These are phyloP conservation scores for Epinotia ramella DNA, from an alignment of 2,888 invertebrate species.

Conservation along the genomic window DNA sequence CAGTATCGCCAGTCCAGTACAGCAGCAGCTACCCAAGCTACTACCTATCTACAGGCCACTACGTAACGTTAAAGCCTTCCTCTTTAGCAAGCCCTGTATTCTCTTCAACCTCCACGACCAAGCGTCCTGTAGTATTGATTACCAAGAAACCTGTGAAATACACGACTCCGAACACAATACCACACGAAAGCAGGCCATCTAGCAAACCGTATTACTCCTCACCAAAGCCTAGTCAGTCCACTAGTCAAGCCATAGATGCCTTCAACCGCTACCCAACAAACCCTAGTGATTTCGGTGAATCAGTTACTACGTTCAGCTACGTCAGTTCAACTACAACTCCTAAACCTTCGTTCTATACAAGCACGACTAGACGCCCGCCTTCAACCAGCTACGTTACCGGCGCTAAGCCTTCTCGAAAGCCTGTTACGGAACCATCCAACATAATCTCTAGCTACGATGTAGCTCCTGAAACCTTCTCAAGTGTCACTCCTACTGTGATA, in stretches of 20 bases:
- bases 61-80: constrained; percentile 76
- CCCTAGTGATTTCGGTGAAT: constrained; percentile 72
- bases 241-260: constrained; percentile 78
- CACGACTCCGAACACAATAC: constrained; percentile 69
- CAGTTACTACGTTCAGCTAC: constrained; percentile 74
- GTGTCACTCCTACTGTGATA: constrained; percentile 81
- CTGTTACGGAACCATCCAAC: constrained; percentile 65
- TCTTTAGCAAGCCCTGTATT: constrained; percentile 51
- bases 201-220: constrained; percentile 67
- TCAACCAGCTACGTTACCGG: constrained; percentile 81
- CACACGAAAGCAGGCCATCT: constrained; percentile 62
- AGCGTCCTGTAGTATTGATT: constrained; percentile 58
- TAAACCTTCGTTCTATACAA: constrained; percentile 59
- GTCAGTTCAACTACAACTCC: constrained; percentile 72
- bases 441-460: constrained; percentile 67
- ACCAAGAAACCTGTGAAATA: constrained; percentile 63
- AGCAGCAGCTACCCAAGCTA: constrained; percentile 68
- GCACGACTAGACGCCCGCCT: constrained; percentile 70
- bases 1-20: constrained; percentile 64
- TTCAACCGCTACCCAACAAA: constrained; percentile 79
- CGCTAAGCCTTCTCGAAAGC: constrained; percentile 79
- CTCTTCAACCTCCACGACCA: constrained; percentile 51
- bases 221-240: constrained; percentile 72
- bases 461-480: constrained; percentile 75
- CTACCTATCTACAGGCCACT: constrained; percentile 73